Evolutionary conservation across 2,888 invertebrate species (phyloP).

Genomic region (Brachyopa scutellaris): DNA sequence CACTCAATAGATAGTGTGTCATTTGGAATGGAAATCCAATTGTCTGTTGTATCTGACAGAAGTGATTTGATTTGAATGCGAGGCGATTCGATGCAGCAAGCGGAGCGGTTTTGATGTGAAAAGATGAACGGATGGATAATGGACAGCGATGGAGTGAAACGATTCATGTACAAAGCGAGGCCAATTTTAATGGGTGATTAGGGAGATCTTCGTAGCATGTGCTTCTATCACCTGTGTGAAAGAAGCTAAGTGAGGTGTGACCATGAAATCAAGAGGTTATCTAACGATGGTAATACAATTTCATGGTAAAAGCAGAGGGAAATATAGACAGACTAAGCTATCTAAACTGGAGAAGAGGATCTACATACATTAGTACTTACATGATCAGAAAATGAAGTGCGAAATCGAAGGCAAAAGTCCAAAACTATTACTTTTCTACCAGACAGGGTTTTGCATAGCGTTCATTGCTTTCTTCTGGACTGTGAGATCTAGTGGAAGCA

Average conservation of each 20-base stretch:
- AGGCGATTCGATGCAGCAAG: slow-evolving; percentile 41
- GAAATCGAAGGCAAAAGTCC: no score
- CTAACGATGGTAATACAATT: no score
- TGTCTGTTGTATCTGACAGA: slow-evolving; percentile 60
- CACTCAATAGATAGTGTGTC: slow-evolving; percentile 43
- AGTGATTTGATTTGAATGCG: slow-evolving; percentile 55
- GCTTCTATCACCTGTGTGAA: slow-evolving; percentile 3
- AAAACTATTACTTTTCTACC: no score
- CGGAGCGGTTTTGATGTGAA: slow-evolving; percentile 24
- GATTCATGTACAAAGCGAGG: background rate
- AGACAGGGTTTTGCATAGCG: no score
- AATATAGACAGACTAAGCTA: no score
- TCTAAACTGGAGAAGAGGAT: no score
- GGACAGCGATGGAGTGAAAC: background rate
- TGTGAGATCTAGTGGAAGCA: no score
- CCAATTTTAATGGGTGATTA: slow-evolving; percentile 18
- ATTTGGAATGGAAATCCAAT: slow-evolving; percentile 67
- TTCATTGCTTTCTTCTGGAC: no score
- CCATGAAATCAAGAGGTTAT: background rate
- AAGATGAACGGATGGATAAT: slow-evolving; percentile 36
- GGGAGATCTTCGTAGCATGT: background rate
- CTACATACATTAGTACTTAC: no score
- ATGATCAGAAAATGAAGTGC: no score
- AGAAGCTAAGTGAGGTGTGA: slow-evolving; percentile 9
- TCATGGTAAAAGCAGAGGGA: no score